Conservation (phyloP, 1,140 invertebrate genomes). For the Triops longicaudatus region DNA sequence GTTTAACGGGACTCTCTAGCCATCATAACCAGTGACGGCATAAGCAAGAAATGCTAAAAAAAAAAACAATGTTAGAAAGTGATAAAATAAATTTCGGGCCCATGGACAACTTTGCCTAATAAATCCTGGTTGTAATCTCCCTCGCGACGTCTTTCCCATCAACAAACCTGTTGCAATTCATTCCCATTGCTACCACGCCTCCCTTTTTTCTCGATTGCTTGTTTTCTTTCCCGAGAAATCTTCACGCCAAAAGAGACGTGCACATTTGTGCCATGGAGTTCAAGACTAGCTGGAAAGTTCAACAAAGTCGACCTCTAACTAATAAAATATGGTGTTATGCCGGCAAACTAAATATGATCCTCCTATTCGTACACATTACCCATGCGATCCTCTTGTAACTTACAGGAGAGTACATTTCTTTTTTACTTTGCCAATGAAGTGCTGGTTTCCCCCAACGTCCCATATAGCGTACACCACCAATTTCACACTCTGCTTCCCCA, state of each 20-base stretch:
- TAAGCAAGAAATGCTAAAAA: neutral
- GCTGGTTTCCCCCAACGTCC: too few relatives aligned
- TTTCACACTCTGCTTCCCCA: neutral
- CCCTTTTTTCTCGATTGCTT: neutral
- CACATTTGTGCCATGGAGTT: neutral
- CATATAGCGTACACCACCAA: neutral
- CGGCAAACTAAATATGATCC: slow-evolving; percentile 2
- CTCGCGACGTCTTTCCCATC: slow-evolving; percentile 10
- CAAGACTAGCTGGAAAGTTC: neutral
- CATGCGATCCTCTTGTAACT: too few relatives aligned
- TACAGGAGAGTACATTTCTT: too few relatives aligned
- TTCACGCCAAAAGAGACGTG: neutral
- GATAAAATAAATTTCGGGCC: neutral
- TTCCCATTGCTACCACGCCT: slow-evolving; percentile 14
- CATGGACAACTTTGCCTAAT: slow-evolving; percentile 15
- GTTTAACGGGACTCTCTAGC: neutral
- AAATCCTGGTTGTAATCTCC: slow-evolving; percentile 9
- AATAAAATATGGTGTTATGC: neutral
- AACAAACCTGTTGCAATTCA: slow-evolving; percentile 15
- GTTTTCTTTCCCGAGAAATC: neutral
- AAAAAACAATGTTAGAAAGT: slow-evolving; percentile 12
- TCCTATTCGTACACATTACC: neutral
- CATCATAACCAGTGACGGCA: neutral
- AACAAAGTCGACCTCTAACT: neutral
- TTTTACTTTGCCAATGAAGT: too few relatives aligned